Evolutionary conservation across 2,888 invertebrate genomes (phyloP).

Genomic region (Germaria angustata): DNA sequence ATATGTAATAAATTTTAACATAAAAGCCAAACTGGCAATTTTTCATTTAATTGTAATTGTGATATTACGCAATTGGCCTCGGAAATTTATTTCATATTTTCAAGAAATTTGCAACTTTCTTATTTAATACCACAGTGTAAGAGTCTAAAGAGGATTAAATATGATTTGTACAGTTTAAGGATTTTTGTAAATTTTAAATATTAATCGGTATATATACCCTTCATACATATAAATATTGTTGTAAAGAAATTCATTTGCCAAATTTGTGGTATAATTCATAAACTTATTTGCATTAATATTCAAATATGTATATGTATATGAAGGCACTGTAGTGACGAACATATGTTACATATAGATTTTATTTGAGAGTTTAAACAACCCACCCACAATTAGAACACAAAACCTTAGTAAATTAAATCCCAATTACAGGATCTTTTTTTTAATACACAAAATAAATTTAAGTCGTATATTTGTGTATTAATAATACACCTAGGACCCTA

Average conservation of each 20-base stretch:
- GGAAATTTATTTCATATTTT: too few species aligned
- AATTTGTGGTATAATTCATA: not conserved
- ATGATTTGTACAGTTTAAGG: not conserved
- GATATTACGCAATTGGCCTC: too few species aligned
- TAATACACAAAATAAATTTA: not conserved
- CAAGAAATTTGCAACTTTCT: too few species aligned
- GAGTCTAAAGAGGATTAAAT: not conserved
- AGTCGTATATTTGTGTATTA: not conserved
- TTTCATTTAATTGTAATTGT: too few species aligned
- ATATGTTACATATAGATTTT: not conserved
- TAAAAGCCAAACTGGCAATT: too few species aligned
- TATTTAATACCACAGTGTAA: not conserved
- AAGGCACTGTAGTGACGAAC: not conserved
- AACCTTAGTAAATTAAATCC: not conserved
- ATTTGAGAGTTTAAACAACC: not conserved
- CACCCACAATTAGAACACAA: constrained; percentile 5
- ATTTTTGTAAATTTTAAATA: not conserved
- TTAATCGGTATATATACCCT: not conserved
- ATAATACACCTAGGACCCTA: not conserved
- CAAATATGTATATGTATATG: not conserved
- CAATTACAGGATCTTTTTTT: not conserved
- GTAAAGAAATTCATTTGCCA: not conserved
- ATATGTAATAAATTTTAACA: too few species aligned
- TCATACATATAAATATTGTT: not conserved
- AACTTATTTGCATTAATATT: not conserved